phyloP scores from a whole-genome alignment of 2,888 invertebrate species.

The Ptychoptera albimana region DNA sequence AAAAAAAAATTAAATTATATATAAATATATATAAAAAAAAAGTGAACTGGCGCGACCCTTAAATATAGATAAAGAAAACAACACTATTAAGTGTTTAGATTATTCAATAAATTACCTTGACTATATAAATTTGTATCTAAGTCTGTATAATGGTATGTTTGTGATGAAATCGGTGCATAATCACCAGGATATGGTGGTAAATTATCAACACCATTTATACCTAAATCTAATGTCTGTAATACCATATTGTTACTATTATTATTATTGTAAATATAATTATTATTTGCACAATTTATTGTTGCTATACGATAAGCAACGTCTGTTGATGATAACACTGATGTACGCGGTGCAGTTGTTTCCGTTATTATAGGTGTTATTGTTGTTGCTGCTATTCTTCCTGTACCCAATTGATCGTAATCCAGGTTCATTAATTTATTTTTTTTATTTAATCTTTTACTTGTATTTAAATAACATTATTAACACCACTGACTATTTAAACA shows the following conservation, averaged over 20 bases:
- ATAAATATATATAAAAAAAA: neutral
- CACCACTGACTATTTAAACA: no score
- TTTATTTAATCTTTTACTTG: no score
- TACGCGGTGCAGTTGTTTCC: slow-evolving; percentile 8
- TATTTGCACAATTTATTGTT: neutral
- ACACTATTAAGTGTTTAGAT: no score
- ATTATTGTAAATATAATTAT: slow-evolving; percentile 1
- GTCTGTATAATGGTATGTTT: slow-evolving; percentile 23
- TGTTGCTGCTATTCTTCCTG: no score
- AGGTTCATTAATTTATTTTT: no score
- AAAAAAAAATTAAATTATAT: neutral
- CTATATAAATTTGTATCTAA: slow-evolving; percentile 30
- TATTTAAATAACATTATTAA: no score
- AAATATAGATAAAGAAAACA: neutral
- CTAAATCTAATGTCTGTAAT: slow-evolving; percentile 27
- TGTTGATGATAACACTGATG: slow-evolving; percentile 2
- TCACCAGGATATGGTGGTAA: slow-evolving; percentile 25
- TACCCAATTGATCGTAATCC: no score
- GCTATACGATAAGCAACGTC: neutral
- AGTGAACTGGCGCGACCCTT: neutral
- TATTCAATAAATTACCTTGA: slow-evolving; percentile 17
- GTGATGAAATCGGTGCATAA: slow-evolving; percentile 18
- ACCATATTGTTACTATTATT: slow-evolving; percentile 18
- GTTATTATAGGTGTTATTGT: slow-evolving; percentile 3
- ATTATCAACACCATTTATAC: slow-evolving; percentile 11